phyloP scores from a whole-genome alignment of 2,888 invertebrate species.

The Mystacides longicornis region DNA sequence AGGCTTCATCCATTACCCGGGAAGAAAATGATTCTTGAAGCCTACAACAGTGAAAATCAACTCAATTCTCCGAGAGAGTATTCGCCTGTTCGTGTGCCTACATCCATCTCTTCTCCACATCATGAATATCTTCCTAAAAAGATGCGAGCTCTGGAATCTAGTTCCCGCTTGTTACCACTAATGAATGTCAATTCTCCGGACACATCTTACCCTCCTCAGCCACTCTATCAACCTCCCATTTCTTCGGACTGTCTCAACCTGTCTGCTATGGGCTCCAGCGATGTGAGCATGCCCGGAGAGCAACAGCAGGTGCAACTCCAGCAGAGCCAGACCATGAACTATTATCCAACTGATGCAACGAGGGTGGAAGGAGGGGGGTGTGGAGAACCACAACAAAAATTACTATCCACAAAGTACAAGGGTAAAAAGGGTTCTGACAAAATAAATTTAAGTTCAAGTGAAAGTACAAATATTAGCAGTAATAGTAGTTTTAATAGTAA shows the following conservation, averaged over 20 bases:
- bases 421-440: constrained; percentile 1
- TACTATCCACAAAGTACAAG: not conserved
- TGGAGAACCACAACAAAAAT: not conserved
- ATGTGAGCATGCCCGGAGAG: not conserved
- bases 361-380: not conserved
- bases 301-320: not conserved
- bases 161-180: constrained; percentile 27
- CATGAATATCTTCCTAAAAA: constrained; percentile 46
- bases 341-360: too few relatives aligned
- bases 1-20: constrained; percentile 41
- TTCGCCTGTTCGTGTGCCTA: constrained; percentile 9
- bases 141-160: constrained; percentile 47
- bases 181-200: constrained; percentile 23
- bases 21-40: constrained; percentile 42
- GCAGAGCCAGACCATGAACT: not conserved
- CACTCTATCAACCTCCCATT: not conserved
- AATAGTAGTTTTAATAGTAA: not conserved
- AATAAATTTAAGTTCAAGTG: not conserved
- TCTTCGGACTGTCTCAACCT: constrained; percentile 1
- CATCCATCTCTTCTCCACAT: constrained; percentile 24
- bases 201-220: not conserved
- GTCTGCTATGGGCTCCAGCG: not conserved
- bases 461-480: not conserved
- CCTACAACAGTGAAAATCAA: constrained; percentile 44
- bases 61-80: constrained; percentile 33